Percentiles rank a stretch among this genome's conserved stretches.
These are phyloP conservation scores for Drosophila tripunctata DNA, from an alignment of 2,888 invertebrate genomes.

Conservation along the genomic window DNA sequence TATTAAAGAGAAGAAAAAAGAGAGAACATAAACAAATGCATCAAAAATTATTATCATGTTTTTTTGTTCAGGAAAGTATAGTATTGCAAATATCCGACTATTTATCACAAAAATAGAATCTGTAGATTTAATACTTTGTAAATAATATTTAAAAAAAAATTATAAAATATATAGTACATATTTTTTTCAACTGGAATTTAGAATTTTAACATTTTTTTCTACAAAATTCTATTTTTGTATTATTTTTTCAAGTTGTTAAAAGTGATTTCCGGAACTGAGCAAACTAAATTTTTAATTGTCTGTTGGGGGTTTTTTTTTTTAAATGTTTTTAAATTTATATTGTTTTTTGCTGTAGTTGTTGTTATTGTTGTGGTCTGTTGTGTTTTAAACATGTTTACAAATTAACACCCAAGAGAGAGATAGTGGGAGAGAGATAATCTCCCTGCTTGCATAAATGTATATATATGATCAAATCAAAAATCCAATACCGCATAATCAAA, in stretches of 20 bases:
- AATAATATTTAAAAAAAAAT: too few relatives aligned
- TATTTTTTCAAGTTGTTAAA: too few relatives aligned
- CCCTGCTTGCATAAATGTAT: neutral
- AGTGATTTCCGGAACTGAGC: too few relatives aligned
- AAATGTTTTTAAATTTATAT: slow-evolving; percentile 18
- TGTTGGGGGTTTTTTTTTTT: neutral
- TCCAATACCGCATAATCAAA: slow-evolving; percentile 43
- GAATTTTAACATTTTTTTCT: too few relatives aligned
- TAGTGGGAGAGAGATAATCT: neutral
- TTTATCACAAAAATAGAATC: too few relatives aligned
- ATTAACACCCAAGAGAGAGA: slow-evolving; percentile 10
- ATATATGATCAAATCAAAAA: slow-evolving; percentile 9
- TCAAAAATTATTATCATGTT: slow-evolving; percentile 50
- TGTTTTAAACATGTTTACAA: slow-evolving; percentile 20
- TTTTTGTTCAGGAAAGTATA: neutral
- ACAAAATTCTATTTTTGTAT: too few relatives aligned
- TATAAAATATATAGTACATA: too few relatives aligned
- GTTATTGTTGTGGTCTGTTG: slow-evolving; percentile 3
- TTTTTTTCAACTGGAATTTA: too few relatives aligned
- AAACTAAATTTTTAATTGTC: neutral
- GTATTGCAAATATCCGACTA: too few relatives aligned
- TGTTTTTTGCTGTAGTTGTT: slow-evolving; percentile 3
- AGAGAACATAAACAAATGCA: slow-evolving; percentile 51
- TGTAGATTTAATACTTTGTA: too few relatives aligned
- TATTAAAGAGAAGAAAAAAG: slow-evolving; percentile 38